These are phyloP conservation scores for Bucco capensis DNA, from an alignment of 2,113 vertebrate species.

Conservation along the genomic window DNA sequence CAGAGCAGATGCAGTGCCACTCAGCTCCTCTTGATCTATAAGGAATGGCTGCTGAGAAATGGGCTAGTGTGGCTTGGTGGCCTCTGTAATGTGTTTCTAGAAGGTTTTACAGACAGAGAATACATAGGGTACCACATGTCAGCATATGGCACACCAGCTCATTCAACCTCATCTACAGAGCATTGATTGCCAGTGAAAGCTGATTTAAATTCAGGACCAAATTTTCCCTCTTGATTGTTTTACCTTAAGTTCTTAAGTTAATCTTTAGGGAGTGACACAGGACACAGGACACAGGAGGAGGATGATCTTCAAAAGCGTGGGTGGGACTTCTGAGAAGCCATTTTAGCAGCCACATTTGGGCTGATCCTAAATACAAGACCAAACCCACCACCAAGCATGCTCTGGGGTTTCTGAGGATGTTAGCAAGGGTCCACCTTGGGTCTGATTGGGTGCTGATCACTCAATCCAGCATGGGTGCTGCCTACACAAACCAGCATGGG, in stretches of 20 bases:
- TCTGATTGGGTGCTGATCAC: no score
- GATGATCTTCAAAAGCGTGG: rapidly evolving
- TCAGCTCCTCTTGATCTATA: neutral
- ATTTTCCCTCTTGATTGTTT: neutral
- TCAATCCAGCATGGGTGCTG: neutral
- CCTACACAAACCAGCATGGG: no score
- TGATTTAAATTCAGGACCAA: neutral
- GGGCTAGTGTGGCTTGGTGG: neutral
- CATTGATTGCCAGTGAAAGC: constrained; percentile 32
- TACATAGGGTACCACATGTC: constrained; percentile 24
- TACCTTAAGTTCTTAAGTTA: no score
- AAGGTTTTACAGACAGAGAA: neutral
- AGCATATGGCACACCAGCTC: neutral
- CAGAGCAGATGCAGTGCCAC: neutral
- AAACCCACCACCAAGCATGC: rapidly evolving
- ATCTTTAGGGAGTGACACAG: neutral
- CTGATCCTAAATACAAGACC: neutral
- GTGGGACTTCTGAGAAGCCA: neutral
- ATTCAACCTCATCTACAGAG: constrained; percentile 71
- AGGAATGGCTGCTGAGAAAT: neutral
- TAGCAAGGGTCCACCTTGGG: neutral
- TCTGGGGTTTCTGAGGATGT: rapidly evolving
- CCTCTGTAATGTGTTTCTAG: neutral
- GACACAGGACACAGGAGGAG: neutral
- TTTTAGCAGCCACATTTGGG: neutral